Evolutionary conservation across 2,797 vertebrate genomes (phyloP), one percentile per base, ranked within the genome.

Genomic region (Alca torda): DNA sequence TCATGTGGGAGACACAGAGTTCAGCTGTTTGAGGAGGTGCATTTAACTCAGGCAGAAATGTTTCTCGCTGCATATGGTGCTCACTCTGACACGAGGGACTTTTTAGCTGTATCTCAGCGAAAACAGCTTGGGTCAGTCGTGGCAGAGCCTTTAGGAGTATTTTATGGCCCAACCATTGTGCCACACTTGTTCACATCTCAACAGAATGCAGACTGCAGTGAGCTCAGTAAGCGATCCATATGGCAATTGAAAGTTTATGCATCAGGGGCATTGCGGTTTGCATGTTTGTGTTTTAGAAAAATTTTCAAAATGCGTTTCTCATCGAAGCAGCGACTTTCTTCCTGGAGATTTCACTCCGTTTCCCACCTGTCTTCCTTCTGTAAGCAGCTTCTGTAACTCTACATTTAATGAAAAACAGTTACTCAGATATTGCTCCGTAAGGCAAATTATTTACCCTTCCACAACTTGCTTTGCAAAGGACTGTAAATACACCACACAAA

Each of bases 401-500:
- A 30, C 46, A 20, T 79, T 92, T 95, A 78, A 94, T 73, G 79
- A 84, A 89, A 88, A 86, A 69, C 28, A 74, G 23, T 64, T 37
- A 75, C 21, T 76, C 10, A 28, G 18, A 50, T 93, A 50, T 93
- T 73, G 35, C 51, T 83, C 65, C 1, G 0, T 46, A 94, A 82
- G 60, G 61, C 56, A 84, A 88, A 94, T 87, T 85, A 93, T 93
- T 91, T 89, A 90, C 39, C 17, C 63, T 86, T 92, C 79, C 20
- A 13, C 25, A 9, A 67, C 73, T 77, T 83, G 23, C 43, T 69
- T 72, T 68, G 50, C n/a, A 78, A 75, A 90, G 57, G 82, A 35
- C 43, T 37, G 73, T 87, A 93, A 94, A 91, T 73, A 68, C 35
- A 43, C 1, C 0, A 3, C 51, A 83, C 13, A 79, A 90, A 61